Evolutionary conservation across 2,113 vertebrate species (phyloP), one percentile per base, ranked within the genome.

Genomic region (Pleuronectes platessa): DNA sequence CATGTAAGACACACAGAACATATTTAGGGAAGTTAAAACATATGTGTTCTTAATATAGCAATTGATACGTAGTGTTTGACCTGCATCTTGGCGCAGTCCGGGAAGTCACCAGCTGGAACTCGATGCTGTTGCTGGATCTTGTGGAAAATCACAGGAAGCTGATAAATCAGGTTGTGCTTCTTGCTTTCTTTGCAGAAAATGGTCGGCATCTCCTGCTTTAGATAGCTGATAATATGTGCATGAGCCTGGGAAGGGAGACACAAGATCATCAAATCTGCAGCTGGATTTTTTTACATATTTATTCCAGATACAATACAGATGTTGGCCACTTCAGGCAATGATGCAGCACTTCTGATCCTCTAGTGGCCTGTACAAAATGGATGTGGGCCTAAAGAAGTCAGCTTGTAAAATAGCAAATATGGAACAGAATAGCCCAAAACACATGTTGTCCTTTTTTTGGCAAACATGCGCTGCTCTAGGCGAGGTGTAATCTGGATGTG

Each of bases 81-180:
- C 96, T 97, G 97, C 96, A 97, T 97, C 90, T 95, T 97, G 76
- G 93, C 88, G 86, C 95, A 97, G 72, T 97, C 95, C 0, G 96
- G 97, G 60, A 97, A 97, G 81, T 97, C 97, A 0, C 97, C 97
- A 0, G 96, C 94, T 1, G 97, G 96, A 71, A 97, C 96, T 75
- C 92, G 94, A 11, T 96, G 94, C 64, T 95, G 95, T 56, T 96
- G 93, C 77, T 97, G 96, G 64, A 97, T 96, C 90, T 95, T 96
- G 1, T 88, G 92, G 26, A 96, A 97, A 90, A 97, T 96, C 2
- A 95, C 89, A 0, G 95, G 96, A 79, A 97, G 90, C 64, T 96
- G 93, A 55, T 95, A 88, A 70, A 97, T 97, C 21, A 97, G 93
- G 71, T 95, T 95, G 72, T 96, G 95, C 89, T 96, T 97, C 82